phyloP scores from a whole-genome alignment of 1,140 invertebrate species.

The Danaus melanippus region DNA sequence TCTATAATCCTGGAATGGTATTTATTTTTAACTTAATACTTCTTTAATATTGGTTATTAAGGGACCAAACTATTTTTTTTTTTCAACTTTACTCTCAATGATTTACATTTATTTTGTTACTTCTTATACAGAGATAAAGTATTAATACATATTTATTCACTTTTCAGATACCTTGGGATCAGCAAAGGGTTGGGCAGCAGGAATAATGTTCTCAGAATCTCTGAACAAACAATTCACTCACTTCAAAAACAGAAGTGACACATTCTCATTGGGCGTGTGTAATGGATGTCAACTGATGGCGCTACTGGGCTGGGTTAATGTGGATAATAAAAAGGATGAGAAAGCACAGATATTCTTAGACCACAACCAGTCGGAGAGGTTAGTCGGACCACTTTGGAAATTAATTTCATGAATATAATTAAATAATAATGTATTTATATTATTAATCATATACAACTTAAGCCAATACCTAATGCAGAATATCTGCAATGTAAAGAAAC shows the following conservation, averaged over 20 bases:
- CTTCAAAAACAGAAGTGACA: conserved; percentile 83
- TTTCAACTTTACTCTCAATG: no score
- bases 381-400: conserved; percentile 6
- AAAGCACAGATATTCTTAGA: conserved; percentile 81
- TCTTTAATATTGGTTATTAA: no score
- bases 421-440: no score
- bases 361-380: conserved; percentile 87
- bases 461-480: no score
- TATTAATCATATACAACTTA: no score
- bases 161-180: conserved; percentile 93
- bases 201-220: conserved; percentile 82
- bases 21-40: no score
- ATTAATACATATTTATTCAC: conserved; percentile 14
- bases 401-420: no score
- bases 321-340: conserved; percentile 32
- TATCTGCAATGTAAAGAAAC: no score
- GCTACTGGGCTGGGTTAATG: conserved; percentile 84
- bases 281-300: conserved; percentile 98
- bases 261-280: conserved; percentile 97
- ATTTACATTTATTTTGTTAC: not conserved
- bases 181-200: conserved; percentile 97
- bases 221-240: conserved; percentile 79
- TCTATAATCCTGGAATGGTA: no score
- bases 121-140: not conserved
- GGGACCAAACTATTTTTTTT: no score